phyloP scores from a whole-genome alignment of 2,113 vertebrate genomes.

The Oncorhynchus clarkii region DNA sequence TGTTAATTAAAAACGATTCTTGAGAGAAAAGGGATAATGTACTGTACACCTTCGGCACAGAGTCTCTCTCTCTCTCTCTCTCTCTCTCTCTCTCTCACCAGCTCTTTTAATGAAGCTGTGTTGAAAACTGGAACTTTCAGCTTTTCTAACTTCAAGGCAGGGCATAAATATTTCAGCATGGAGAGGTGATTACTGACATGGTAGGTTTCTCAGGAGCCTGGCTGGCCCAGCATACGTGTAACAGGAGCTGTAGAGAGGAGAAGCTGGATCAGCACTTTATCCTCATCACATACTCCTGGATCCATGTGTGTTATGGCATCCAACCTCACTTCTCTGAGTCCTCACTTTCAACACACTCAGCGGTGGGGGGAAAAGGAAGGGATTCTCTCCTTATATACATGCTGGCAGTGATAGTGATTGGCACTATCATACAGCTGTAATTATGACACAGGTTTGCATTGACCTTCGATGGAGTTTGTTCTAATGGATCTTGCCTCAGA shows the following conservation, averaged over 20 bases:
- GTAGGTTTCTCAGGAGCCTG: not conserved
- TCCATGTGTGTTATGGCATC: not conserved
- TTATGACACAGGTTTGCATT: not conserved
- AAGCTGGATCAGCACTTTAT: constrained; percentile 35
- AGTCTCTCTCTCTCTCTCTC: not conserved
- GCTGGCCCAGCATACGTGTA: not conserved
- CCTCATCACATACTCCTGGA: not conserved
- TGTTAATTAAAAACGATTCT: constrained; percentile 42
- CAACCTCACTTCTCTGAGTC: not conserved
- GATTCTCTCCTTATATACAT: not conserved
- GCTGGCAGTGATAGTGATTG: not conserved
- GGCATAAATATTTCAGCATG: constrained; percentile 39
- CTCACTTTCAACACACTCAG: not conserved
- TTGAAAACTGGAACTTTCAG: constrained; percentile 17
- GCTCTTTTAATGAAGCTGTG: constrained; percentile 42
- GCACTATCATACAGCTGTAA: not conserved
- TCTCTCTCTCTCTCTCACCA: constrained; percentile 7
- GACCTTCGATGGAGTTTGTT: not conserved
- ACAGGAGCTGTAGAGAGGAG: not conserved
- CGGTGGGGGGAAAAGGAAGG: not conserved
- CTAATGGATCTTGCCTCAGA: too few relatives aligned
- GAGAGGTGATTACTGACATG: not conserved
- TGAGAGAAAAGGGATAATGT: not conserved
- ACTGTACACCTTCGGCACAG: not conserved
- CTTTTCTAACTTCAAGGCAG: constrained; percentile 18